Percentiles rank a stretch among this genome's conserved stretches.
phyloP scores from a whole-genome alignment of 2,797 vertebrate species.

The Natrix natrix region DNA sequence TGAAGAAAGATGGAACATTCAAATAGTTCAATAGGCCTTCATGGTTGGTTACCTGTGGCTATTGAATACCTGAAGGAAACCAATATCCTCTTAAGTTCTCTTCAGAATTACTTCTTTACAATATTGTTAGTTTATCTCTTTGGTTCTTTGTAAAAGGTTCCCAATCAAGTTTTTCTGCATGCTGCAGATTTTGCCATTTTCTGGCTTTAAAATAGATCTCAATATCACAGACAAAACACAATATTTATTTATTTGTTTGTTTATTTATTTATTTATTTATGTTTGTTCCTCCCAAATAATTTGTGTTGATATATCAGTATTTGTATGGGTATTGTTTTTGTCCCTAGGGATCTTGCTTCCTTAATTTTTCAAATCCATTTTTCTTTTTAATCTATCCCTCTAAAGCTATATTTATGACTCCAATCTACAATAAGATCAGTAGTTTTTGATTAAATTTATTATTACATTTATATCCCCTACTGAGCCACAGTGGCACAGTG shows the following conservation, averaged over 20 bases:
- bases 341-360: constrained; percentile 24
- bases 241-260: background rate
- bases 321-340: constrained; percentile 27
- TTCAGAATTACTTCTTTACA: constrained; percentile 29
- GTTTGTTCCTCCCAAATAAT: background rate
- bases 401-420: constrained; percentile 25
- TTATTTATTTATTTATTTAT: no score
- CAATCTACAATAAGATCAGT: constrained; percentile 28
- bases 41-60: constrained; percentile 34
- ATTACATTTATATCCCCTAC: background rate
- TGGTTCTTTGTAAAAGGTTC: constrained; percentile 28
- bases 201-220: background rate
- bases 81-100: constrained; percentile 24
- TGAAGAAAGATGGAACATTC: constrained; percentile 24
- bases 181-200: constrained; percentile 37
- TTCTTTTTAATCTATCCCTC: constrained; percentile 20
- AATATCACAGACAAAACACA: constrained; percentile 24
- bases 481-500: no score
- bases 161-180: constrained; percentile 24
- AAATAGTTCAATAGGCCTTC: constrained; percentile 35
- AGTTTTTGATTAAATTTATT: constrained; percentile 26
- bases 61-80: constrained; percentile 34
- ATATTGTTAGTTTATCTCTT: background rate
- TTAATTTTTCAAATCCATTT: constrained; percentile 20
- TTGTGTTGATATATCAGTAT: background rate